These are phyloP conservation scores for Tenualosa thibaudeaui DNA, from an alignment of 2,797 vertebrate species.

Conservation along the genomic window DNA sequence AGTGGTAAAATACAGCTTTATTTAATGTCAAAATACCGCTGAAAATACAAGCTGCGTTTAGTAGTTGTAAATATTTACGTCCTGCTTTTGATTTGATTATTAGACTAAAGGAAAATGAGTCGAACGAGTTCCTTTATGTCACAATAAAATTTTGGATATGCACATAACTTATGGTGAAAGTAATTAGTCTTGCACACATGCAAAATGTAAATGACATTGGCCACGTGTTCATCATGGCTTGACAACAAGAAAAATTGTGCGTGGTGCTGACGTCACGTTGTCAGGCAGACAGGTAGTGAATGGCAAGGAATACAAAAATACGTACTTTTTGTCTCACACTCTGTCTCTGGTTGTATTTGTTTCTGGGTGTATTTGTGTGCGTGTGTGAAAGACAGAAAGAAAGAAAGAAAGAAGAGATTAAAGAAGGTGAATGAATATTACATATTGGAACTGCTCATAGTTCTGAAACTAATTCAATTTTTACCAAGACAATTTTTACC, in stretches of 20 bases:
- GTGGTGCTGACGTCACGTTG: not conserved
- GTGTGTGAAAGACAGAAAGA: not conserved
- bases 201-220: not conserved
- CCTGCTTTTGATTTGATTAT: not conserved
- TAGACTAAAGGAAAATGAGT: not conserved
- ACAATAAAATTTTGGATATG: not conserved
- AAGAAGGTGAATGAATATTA: not conserved
- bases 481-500: not conserved
- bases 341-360: not conserved
- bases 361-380: not conserved
- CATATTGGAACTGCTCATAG: constrained; percentile 1
- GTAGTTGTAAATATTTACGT: no score
- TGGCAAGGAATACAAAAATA: not conserved
- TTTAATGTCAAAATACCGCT: not conserved
- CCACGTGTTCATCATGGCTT: not conserved
- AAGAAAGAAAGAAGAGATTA: not conserved
- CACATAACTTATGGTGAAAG: not conserved
- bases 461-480: not conserved
- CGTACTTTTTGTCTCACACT: not conserved
- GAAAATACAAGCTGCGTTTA: no score
- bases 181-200: not conserved
- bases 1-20: not conserved
- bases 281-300: not conserved
- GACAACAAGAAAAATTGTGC: not conserved
- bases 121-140: not conserved